Percentiles rank a stretch among this genome's conserved stretches.
phyloP scores from a whole-genome alignment of 1,140 invertebrate genomes.

The Papilio polyxenes region DNA sequence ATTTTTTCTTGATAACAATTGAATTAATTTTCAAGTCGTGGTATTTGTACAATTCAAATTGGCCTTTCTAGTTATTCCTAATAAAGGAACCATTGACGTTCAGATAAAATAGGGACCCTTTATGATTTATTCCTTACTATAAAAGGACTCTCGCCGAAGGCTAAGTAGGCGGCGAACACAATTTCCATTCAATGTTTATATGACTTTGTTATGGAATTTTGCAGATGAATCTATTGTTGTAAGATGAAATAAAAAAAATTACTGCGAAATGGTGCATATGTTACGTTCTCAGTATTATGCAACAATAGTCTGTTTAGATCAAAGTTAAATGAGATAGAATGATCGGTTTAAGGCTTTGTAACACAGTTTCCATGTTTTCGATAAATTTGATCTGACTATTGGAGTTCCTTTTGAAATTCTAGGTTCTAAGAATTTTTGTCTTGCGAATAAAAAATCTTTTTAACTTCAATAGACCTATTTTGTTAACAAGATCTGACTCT shows the following conservation, averaged over 20 bases:
- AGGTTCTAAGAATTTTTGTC: neutral
- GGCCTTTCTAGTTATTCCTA: slow-evolving; percentile 33
- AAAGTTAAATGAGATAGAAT: neutral
- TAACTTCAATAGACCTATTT: slow-evolving; percentile 16
- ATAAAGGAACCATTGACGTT: slow-evolving; percentile 31
- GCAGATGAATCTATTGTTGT: slow-evolving; percentile 23
- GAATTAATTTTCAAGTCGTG: neutral
- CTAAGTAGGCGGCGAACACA: slow-evolving; percentile 21
- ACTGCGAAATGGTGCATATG: neutral
- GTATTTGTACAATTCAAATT: neutral
- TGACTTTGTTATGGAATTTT: slow-evolving; percentile 24
- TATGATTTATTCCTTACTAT: slow-evolving; percentile 36
- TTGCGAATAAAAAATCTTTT: neutral
- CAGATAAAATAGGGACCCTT: slow-evolving; percentile 33
- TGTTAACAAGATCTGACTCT: slow-evolving; percentile 31
- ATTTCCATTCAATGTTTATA: slow-evolving; percentile 29
- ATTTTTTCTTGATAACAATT: neutral
- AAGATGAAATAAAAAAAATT: neutral
- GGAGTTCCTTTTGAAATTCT: too few species aligned
- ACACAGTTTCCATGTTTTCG: neutral
- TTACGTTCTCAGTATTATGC: neutral
- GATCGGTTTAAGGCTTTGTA: neutral
- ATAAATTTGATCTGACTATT: too few species aligned
- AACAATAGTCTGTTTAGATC: neutral
- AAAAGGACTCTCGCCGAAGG: slow-evolving; percentile 23